phyloP scores from a whole-genome alignment of 2,888 invertebrate species.

The Pterostichus niger region DNA sequence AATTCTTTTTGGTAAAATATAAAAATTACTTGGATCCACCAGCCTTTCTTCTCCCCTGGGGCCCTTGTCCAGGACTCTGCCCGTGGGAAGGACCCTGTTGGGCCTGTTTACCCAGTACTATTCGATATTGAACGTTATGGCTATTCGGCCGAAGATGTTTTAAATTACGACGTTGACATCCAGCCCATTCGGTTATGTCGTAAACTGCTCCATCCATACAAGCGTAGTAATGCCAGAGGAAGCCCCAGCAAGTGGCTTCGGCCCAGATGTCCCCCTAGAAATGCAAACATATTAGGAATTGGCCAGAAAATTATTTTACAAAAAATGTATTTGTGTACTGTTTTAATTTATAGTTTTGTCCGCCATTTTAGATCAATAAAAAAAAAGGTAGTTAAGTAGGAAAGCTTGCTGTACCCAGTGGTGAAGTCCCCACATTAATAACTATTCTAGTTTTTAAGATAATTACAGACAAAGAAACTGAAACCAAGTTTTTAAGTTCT shows the following conservation, averaged over 20 bases:
- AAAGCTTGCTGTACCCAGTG: too few relatives aligned
- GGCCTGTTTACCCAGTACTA: constrained; percentile 86
- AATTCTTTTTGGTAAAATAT: not conserved
- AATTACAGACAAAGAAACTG: too few relatives aligned
- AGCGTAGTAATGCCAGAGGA: constrained; percentile 96
- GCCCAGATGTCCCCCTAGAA: constrained; percentile 96
- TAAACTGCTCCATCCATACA: constrained; percentile 98
- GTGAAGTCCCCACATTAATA: too few relatives aligned
- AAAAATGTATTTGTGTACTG: too few relatives aligned
- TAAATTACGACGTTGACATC: constrained; percentile 90
- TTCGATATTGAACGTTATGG: constrained; percentile 93
- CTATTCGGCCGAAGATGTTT: constrained; percentile 93
- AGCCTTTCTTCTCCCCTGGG: constrained; percentile 20
- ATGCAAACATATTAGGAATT: too few relatives aligned
- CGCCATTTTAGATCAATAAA: too few relatives aligned
- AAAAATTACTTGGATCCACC: constrained; percentile 71
- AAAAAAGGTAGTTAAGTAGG: too few relatives aligned
- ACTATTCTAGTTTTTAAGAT: too few relatives aligned
- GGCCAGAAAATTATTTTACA: too few relatives aligned
- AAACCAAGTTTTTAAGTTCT: too few relatives aligned
- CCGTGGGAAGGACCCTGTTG: constrained; percentile 75
- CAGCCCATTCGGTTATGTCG: constrained; percentile 98
- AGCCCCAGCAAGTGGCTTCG: constrained; percentile 92
- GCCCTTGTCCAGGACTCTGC: constrained; percentile 10
- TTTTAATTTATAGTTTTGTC: too few relatives aligned